Evolutionary conservation across 2,797 vertebrate genomes (phyloP), one percentile per base, ranked within the genome.

Genomic region (Poeciliopsis infans): DNA sequence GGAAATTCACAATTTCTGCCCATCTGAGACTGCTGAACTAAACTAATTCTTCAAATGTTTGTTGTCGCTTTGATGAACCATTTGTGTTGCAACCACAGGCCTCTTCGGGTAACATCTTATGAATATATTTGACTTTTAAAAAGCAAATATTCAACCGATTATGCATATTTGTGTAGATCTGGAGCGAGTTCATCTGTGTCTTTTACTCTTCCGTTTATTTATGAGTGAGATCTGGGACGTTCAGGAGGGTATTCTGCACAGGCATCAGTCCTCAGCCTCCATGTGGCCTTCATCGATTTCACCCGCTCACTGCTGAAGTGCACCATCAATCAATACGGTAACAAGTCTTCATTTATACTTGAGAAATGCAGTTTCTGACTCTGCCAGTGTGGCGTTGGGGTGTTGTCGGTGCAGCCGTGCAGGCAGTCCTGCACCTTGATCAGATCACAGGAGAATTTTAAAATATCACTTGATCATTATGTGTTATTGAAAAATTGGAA

Each of bases 301-400:
- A 84, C 88, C 90, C 92, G 88, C 91, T 91, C 74, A 43, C 90
- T 81, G 90, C 81, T 91, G 91, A 92, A 94, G 92, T 92, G 90
- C 84, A 61, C 85, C 84, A 95, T 95, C 92, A 93, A 94, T 96
- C 96, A 95, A 94, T 95, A 93, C 88, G 88, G 90, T 95, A 96
- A 95, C 94, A 95, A 94, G 95, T 95, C 94, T 95, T 95, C 93
- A 95, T 96, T 95, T 95, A 91, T 92, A 88, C 88, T 93, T 92
- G 86, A 92, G 90, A 95, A 93, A 94, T 90, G 84, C 79, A 85
- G 83, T 91, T 92, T 92, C 90, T 87, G 93, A 79, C 91, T 88
- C 90, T 85, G 76, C 74, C 74, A 83, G 76, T 84, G 85, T n/a
- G 28, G 79, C 85, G 82, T 90, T 85, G 68, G 77, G 82, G 68